Evolutionary conservation across 2,888 invertebrate species (phyloP), one percentile per base, ranked within the genome.

Genomic region (Trachelus troglodyta): DNA sequence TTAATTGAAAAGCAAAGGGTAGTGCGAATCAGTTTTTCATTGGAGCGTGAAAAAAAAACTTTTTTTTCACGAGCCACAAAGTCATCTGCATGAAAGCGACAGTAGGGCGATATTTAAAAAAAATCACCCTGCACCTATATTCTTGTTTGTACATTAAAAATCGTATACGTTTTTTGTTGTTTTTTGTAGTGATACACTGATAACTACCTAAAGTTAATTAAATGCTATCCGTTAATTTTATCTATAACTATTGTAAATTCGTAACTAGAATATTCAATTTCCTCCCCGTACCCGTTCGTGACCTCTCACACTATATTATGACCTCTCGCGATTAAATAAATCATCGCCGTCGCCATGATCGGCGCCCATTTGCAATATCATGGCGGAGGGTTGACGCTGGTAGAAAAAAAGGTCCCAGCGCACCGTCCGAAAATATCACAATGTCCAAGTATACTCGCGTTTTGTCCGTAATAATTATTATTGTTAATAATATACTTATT

Each of bases 101-200:
- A 15, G 23, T 56, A 9, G 56, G 56, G 56, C 56, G 56, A 56
- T 6, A 15, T 56, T 56, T 56, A 56, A 34, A 9, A 71, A 71
- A 69, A 69, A n/a, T 71, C 71, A 71, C 71, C 33, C 71, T 71
- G 71, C 71, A 34, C 71, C 71, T 71, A 71, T 78, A 79, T 77
- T 83, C 79, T 81, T 86, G 71, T 91, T 91, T 91, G 91, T 91
- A 91, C 91, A 91, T 91, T 89, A 89, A 90, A 91, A 91, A 90
- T 91, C 91, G 91, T 91, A 91, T 91, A 91, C 91, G 85, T 89
- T 56, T 56, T 40, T 40, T 40, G 23, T 56, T 56, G 37, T 56
- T 23, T 12, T 23, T 91, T 85, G 88, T 90, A 88, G 85, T 90
- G 86, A 88, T 91, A 91, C 91, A 91, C 87, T 87, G 89, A 91